Evolutionary conservation across 2,888 invertebrate genomes (phyloP), one percentile per base, ranked within the genome.

Genomic region (Cephus runcator): DNA sequence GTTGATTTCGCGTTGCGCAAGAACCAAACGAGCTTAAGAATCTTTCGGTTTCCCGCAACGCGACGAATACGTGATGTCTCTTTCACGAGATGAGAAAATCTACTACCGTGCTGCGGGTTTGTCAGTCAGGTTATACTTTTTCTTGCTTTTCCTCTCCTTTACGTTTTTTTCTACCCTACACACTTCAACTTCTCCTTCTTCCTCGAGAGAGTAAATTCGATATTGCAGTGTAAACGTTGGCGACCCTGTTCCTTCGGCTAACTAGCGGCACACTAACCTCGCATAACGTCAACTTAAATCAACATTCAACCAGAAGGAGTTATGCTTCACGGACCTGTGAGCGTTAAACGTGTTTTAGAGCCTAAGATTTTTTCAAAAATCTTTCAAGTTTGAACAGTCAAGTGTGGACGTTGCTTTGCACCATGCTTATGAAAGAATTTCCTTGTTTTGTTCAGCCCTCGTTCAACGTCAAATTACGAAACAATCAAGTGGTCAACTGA

Each of bases 241-340:
- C 74, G 34, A 33, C 73, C 56, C 73, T 77, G 34, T 35, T 35
- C 71, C 33, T n/a, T 33, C 35, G 31, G 69, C 75, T 34, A 34
- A 75, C 40, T 71, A 77, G 74, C n/a, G 76, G 34, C 36, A 73
- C 56, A 34, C 71, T 76, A 71, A 75, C 77, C 68, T 75, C 36
- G 75, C 77, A 35, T 35, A 69, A 76, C 30, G 76, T 34, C 68
- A 76, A 77, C 74, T 76, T 73, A 56, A 76, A 71, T 75, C 76
- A 73, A 78, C 73, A 34, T 40, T 75, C 56, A 69, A 36, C 73
- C 69, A 11, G 75, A 78, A 76, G 75, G 75, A 76, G 69, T 30
- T 30, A 35, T 69, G 69, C 71, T 34, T 31, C 69, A n/a, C 69
- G 76, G 68, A 34, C 69, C 35, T 34, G 69, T 68, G 76, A 76